Conservation (phyloP, 2,113 vertebrate species). For the Petromus typicus region DNA sequence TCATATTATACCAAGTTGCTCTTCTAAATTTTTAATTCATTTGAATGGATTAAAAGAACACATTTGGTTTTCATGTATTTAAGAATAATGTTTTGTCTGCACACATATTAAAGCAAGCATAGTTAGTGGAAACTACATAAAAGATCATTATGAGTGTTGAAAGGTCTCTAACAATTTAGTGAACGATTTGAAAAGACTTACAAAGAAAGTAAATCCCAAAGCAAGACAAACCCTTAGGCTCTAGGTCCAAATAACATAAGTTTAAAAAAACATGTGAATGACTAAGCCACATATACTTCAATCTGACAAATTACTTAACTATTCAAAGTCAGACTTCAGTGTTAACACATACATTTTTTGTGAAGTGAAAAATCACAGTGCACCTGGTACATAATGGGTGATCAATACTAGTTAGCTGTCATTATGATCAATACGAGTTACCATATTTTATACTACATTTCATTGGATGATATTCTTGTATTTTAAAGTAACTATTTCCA, state of each 20-base stretch:
- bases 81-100: conserved; percentile 40
- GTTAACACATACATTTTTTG: not conserved
- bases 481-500: not conserved
- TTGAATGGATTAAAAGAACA: conserved; percentile 43
- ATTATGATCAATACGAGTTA: not conserved
- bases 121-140: conserved; percentile 40
- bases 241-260: not conserved
- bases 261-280: not conserved
- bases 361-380: not conserved
- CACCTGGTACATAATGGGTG: not conserved
- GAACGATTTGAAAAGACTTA: not conserved
- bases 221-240: not conserved
- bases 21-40: conserved; percentile 29
- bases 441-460: not conserved
- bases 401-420: not conserved
- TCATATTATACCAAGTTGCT: conserved; percentile 28
- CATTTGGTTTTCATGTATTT: conserved; percentile 47
- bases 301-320: not conserved
- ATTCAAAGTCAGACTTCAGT: not conserved
- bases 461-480: not conserved
- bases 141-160: not conserved
- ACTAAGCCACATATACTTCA: not conserved
- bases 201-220: conserved; percentile 7
- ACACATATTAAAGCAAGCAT: conserved; percentile 37
- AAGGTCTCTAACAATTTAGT: not conserved